These are phyloP conservation scores for Calliphora vicina DNA, from an alignment of 1,140 invertebrate species.

Conservation along the genomic window DNA sequence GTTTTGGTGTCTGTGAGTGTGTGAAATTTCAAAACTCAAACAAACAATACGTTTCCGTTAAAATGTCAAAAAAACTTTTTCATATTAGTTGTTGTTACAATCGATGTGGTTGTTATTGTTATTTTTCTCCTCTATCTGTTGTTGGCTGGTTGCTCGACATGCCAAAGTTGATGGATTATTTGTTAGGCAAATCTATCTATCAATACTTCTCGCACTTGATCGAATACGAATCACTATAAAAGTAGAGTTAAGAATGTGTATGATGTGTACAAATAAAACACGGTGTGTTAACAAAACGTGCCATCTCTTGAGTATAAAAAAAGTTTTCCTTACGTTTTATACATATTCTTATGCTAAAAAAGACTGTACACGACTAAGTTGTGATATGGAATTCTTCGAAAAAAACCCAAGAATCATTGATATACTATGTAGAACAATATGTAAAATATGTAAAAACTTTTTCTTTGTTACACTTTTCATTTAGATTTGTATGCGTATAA, in stretches of 20 bases:
- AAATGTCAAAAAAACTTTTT: constrained; percentile 23
- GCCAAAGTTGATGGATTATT: constrained; percentile 23
- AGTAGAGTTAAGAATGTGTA: too few species aligned
- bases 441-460: background rate
- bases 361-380: too few species aligned
- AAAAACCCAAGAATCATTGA: too few species aligned
- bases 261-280: too few species aligned
- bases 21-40: background rate
- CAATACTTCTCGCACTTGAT: background rate
- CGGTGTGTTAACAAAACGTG: background rate
- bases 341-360: too few species aligned
- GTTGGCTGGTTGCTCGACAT: background rate
- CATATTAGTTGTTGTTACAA: background rate
- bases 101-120: background rate
- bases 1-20: background rate
- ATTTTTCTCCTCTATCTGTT: background rate
- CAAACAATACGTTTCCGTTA: constrained; percentile 17
- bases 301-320: background rate
- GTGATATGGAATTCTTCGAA: too few species aligned
- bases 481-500: background rate
- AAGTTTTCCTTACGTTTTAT: background rate
- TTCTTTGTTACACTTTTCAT: background rate
- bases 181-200: constrained; percentile 27
- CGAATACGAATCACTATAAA: too few species aligned
- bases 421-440: too few species aligned